Percentiles rank a stretch among this genome's conserved stretches.
These are phyloP conservation scores for Calonectris borealis DNA, from an alignment of 2,113 vertebrate species.

Conservation along the genomic window DNA sequence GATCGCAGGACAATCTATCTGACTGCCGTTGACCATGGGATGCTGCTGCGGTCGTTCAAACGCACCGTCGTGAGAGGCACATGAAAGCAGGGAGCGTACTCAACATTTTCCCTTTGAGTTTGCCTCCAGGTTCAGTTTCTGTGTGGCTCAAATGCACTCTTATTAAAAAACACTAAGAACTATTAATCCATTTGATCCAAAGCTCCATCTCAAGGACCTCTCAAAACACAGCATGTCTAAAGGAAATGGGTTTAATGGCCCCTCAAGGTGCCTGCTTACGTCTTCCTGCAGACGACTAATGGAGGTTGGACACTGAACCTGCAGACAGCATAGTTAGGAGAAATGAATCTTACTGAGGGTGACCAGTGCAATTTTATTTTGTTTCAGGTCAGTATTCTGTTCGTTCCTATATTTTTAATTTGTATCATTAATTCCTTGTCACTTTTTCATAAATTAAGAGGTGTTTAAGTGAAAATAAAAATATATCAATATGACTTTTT, in stretches of 20 bases:
- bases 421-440: neutral
- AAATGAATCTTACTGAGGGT: neutral
- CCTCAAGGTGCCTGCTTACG: neutral
- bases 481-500: neutral
- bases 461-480: neutral
- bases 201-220: neutral
- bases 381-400: neutral
- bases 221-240: neutral
- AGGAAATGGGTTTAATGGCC: neutral
- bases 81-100: neutral
- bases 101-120: neutral
- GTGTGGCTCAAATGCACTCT: neutral
- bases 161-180: neutral
- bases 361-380: neutral
- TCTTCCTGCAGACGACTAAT: rapidly evolving
- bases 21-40: neutral
- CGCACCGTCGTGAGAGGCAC: rapidly evolving
- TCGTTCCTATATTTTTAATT: neutral
- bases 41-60: rapidly evolving
- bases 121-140: neutral
- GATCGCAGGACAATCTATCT: neutral
- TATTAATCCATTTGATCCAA: neutral
- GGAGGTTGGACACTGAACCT: neutral
- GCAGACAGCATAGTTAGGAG: neutral
- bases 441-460: neutral